Evolutionary conservation across 2,888 invertebrate species (phyloP).

Genomic region (Nymphalis c-album): DNA sequence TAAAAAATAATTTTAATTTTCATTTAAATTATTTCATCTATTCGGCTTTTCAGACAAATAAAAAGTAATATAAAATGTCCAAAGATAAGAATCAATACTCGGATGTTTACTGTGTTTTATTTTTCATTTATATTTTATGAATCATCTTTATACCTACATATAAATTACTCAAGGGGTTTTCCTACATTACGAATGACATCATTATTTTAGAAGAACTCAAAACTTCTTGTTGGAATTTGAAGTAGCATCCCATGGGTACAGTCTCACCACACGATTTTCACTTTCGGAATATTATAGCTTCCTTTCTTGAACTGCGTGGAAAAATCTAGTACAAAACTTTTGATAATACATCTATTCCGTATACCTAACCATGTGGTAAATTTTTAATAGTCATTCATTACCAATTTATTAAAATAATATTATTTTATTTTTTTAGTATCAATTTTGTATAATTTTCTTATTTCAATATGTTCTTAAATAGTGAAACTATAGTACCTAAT

Average conservation of each 20-base stretch:
- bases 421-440: too few species aligned
- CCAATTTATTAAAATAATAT: too few species aligned
- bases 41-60: too few species aligned
- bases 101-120: not conserved
- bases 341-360: too few species aligned
- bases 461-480: not conserved
- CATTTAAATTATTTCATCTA: not conserved
- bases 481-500: slow-evolving; percentile 18
- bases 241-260: slow-evolving; percentile 8
- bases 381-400: too few species aligned
- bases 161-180: not conserved
- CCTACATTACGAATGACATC: slow-evolving; percentile 6
- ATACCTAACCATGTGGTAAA: too few species aligned
- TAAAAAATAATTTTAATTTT: not conserved
- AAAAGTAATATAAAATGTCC: too few species aligned
- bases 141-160: too few species aligned
- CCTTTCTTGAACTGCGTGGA: slow-evolving; percentile 5
- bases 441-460: too few species aligned
- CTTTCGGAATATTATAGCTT: slow-evolving; percentile 1
- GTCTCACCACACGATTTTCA: not conserved
- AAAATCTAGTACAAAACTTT: not conserved
- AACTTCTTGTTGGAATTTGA: slow-evolving; percentile 9
- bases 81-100: too few species aligned
- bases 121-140: not conserved
- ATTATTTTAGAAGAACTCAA: slow-evolving; percentile 10